phyloP scores from a whole-genome alignment of 1,140 invertebrate genomes.

The Nephotettix cincticeps region DNA sequence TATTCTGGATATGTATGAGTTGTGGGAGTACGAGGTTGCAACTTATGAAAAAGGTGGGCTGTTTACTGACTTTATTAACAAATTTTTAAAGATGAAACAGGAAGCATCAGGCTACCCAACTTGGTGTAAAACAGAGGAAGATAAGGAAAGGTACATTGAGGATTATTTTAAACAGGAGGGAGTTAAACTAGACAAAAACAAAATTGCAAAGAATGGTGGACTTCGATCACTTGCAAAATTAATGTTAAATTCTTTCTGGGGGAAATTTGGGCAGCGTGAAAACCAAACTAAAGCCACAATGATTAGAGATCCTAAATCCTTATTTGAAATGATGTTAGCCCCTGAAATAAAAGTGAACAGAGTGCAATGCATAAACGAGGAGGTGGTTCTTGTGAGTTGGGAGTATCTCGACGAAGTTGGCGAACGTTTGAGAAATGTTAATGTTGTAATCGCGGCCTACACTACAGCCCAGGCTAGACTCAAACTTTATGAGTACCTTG shows the following conservation, averaged over 20 bases:
- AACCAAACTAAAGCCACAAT: constrained; percentile 41
- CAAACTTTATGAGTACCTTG: constrained; percentile 46
- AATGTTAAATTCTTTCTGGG: constrained; percentile 46
- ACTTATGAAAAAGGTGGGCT: constrained; percentile 38
- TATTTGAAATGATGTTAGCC: constrained; percentile 41
- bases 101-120: constrained; percentile 42
- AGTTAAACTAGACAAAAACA: constrained; percentile 43
- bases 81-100: constrained; percentile 46
- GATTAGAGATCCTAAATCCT: constrained; percentile 36
- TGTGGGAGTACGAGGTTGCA: constrained; percentile 44
- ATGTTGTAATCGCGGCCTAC: constrained; percentile 46
- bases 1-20: constrained; percentile 45
- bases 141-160: constrained; percentile 43
- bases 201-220: constrained; percentile 46
- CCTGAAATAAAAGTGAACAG: constrained; percentile 34
- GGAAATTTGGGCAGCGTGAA: constrained; percentile 43
- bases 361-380: constrained; percentile 33
- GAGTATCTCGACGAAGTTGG: constrained; percentile 33
- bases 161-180: constrained; percentile 45
- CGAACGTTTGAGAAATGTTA: constrained; percentile 33
- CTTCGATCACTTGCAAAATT: constrained; percentile 43
- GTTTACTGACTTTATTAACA: constrained; percentile 42
- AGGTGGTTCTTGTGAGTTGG: constrained; percentile 40
- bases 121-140: constrained; percentile 39
- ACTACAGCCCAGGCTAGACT: constrained; percentile 47